Conservation (phyloP, 2,888 invertebrate species). For the Thereva unica region DNA sequence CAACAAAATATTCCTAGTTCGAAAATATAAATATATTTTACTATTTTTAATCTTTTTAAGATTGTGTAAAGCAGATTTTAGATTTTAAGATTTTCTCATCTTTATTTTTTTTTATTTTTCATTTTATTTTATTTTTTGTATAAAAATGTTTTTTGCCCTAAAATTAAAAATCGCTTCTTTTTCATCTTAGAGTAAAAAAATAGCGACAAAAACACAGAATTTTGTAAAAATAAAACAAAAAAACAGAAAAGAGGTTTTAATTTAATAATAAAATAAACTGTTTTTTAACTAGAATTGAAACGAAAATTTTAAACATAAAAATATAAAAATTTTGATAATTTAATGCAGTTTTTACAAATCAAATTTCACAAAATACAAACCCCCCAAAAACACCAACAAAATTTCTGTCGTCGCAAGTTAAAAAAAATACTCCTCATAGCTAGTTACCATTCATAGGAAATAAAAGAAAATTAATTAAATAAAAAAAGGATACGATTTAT, state of each 20-base stretch:
- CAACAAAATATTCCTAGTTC: conserved; percentile 34
- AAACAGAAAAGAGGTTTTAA: too few relatives aligned
- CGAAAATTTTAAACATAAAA: conserved; percentile 2
- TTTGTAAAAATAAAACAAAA: conserved; percentile 29
- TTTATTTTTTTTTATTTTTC: conserved; percentile 8
- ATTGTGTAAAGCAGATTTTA: too few relatives aligned
- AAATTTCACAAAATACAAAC: background rate
- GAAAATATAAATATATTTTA: conserved; percentile 24
- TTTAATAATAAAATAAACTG: background rate
- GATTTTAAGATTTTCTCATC: too few relatives aligned
- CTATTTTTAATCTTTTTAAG: too few relatives aligned
- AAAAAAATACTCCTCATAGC: conserved; percentile 29
- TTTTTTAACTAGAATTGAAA: background rate
- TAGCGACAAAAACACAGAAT: conserved; percentile 24
- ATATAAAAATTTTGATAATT: background rate
- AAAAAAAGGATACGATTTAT: conserved; percentile 18
- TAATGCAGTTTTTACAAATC: conserved; percentile 6
- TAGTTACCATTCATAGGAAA: conserved; percentile 40
- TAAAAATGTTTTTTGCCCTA: conserved; percentile 12
- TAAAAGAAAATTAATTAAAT: conserved; percentile 19
- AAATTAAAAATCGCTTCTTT: conserved; percentile 23
- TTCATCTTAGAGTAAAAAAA: conserved; percentile 12
- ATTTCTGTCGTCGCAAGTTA: background rate
- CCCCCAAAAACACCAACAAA: too few relatives aligned
- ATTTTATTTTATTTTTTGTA: conserved; percentile 20